Conservation (phyloP, 2,888 invertebrate genomes). For the Archips crataeganus region DNA sequence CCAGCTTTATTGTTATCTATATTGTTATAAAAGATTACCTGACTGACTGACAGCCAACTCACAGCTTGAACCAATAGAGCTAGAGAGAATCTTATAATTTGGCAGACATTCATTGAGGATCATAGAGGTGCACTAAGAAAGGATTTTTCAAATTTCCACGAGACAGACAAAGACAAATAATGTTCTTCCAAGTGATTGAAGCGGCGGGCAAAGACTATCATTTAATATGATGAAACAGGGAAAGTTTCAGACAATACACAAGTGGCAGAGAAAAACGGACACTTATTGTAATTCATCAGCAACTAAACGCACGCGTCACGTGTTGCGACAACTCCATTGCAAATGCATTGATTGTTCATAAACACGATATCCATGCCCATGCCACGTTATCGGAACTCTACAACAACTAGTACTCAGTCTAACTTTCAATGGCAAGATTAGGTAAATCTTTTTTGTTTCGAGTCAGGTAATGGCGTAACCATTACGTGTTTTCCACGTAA, state of each 20-base stretch:
- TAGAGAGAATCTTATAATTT: no score
- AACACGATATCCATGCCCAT: neutral
- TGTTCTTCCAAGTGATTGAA: no score
- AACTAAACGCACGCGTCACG: slow-evolving; percentile 50
- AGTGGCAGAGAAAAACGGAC: slow-evolving; percentile 42
- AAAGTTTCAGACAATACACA: neutral
- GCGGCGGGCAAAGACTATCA: no score
- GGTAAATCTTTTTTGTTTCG: slow-evolving; percentile 30
- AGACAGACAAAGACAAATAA: no score
- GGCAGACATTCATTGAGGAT: no score
- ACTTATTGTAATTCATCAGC: slow-evolving; percentile 57
- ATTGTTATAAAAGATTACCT: no score
- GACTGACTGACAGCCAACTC: no score
- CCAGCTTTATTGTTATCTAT: no score
- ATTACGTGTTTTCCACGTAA: slow-evolving; percentile 38
- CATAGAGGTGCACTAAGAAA: no score
- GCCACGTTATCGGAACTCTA: neutral
- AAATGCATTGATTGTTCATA: slow-evolving; percentile 56
- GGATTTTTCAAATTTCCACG: no score
- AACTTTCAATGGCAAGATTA: slow-evolving; percentile 19
- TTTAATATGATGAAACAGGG: neutral
- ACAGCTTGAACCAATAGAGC: no score
- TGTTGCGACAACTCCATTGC: slow-evolving; percentile 64
- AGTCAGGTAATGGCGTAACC: slow-evolving; percentile 32
- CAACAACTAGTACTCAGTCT: slow-evolving; percentile 8